Base-by-base conservation (phyloP, 2,888 invertebrate genomes). In the Ormyrus nitidulus region DNA sequence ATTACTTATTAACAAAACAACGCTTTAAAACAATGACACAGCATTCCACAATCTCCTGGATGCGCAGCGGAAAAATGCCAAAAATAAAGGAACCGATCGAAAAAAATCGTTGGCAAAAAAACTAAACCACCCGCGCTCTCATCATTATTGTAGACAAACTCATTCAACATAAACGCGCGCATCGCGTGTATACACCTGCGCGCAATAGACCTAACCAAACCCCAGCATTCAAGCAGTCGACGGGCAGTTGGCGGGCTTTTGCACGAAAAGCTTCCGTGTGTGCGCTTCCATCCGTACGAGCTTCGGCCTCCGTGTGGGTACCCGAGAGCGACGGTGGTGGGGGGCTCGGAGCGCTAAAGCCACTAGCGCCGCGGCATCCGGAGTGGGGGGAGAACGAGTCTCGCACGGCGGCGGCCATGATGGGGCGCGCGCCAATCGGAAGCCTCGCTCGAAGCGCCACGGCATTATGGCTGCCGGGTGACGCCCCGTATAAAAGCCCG, bases 381-480 rank as follows among this genome's bases (percentile, higher is more conserved):
- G 6, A n/a, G 66, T 13, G 46, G 76, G 53, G 77, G 74, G 76
- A 72, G 76, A n/a, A 56, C 10, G 69, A 46, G 78, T 54, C 11
- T 51, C 13, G n/a, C 11, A 5, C 49, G 82, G 79, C 86, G 86
- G 86, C 90, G 80, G 90, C 90, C 90, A 90, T 90, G 89, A 89
- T 90, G 87, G 83, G 49, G 68, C 73, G 11, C 54, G 80, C 78
- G 78, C 90, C 89, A 90, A 90, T 90, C 13, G 72, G 62, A 7
- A 66, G 2, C 53, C 13, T 13, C n/a, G 59, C 49, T 46, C 84
- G 85, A 80, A 61, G 78, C 44, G 70, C 54, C 51, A 86, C 85
- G 85, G 85, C 85, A 86, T 90, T 88, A 90, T 90, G 90, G 90
- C 90, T 86, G 90, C 89, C 84, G 83, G 85, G 86, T 85, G 79